A percentile compares a stretch with the other conserved stretches of the same genome.
phyloP scores from a whole-genome alignment of 2,797 vertebrate species.

The Cirrhinus mrigala region DNA sequence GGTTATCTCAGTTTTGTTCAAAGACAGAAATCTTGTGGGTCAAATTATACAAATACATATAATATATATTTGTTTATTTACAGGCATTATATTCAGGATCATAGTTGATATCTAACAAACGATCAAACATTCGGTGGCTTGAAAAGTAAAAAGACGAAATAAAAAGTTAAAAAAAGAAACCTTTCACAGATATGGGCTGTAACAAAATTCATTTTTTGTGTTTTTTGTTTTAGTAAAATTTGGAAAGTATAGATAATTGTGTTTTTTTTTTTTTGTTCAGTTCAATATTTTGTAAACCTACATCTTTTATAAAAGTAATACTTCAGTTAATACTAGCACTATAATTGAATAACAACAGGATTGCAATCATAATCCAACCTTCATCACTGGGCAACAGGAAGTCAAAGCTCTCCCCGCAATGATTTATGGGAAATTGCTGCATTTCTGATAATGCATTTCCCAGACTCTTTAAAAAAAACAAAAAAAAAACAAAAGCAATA shows the following conservation, averaged over 20 bases:
- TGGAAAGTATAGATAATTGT: conserved; percentile 62
- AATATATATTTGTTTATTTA: conserved; percentile 86
- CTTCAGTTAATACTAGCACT: conserved; percentile 63
- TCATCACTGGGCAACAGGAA: not conserved
- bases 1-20: conserved; percentile 66
- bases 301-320: conserved; percentile 61
- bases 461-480: conserved; percentile 60
- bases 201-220: conserved; percentile 66
- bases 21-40: conserved; percentile 74
- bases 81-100: conserved; percentile 81
- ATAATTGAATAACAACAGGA: conserved; percentile 62
- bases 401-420: not conserved
- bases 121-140: conserved; percentile 70
- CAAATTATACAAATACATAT: conserved; percentile 86
- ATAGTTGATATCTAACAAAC: conserved; percentile 79
- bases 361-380: conserved; percentile 64
- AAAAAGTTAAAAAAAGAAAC: conserved; percentile 49
- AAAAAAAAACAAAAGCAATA: conserved; percentile 34
- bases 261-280: conserved; percentile 50
- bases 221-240: conserved; percentile 68
- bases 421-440: conserved; percentile 20
- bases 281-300: conserved; percentile 67
- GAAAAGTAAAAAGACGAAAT: conserved; percentile 60
- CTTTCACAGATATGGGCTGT: conserved; percentile 56
- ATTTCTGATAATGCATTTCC: conserved; percentile 59